A percentile compares a stretch with the other conserved stretches of the same genome.
Conservation (phyloP, 2,888 invertebrate genomes). For the Dicyrtoma fusca region DNA sequence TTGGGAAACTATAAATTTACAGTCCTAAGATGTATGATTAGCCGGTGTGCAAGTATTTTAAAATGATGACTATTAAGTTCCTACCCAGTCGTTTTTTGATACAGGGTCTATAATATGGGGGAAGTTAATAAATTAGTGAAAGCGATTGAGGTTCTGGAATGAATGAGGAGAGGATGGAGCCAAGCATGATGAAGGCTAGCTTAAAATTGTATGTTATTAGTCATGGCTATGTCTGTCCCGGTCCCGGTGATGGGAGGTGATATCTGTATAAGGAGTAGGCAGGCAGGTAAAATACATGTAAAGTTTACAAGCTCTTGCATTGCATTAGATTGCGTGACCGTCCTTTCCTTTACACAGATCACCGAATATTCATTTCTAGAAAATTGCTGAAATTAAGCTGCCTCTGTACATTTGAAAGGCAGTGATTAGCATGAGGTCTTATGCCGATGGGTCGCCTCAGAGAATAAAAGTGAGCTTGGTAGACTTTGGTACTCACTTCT, state of each 20-base stretch:
- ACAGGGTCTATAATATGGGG: neutral
- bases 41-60: no score
- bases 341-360: neutral
- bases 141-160: conserved; percentile 5
- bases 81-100: neutral
- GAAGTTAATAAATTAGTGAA: conserved; percentile 14
- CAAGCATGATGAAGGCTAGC: conserved; percentile 16
- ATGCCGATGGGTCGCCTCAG: neutral
- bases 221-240: neutral
- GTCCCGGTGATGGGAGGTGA: neutral
- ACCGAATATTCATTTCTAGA: conserved; percentile 37
- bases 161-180: conserved; percentile 20
- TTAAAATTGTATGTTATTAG: conserved; percentile 22
- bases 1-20: neutral
- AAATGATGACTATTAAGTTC: neutral
- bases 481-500: conserved; percentile 9
- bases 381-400: conserved; percentile 57
- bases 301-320: no score
- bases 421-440: conserved; percentile 27
- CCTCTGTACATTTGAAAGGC: conserved; percentile 41
- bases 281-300: no score
- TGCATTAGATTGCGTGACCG: no score
- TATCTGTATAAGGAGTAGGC: neutral
- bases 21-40: no score
- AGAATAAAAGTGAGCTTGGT: conserved; percentile 29